phyloP scores from a whole-genome alignment of 2,888 invertebrate species.

The Ferrisia virgata region DNA sequence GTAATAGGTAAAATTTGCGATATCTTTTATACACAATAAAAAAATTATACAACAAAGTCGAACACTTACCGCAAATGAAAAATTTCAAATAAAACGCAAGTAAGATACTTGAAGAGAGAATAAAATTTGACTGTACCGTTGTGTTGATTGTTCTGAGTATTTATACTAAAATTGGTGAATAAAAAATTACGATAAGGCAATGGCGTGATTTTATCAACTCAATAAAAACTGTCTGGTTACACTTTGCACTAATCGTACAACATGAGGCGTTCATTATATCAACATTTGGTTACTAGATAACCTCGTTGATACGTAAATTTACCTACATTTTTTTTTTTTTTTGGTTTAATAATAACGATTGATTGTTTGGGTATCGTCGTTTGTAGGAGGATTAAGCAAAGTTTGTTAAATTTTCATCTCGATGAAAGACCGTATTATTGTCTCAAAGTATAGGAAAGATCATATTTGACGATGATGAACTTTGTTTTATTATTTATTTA shows the following conservation, averaged over 20 bases:
- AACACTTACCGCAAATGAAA: not conserved
- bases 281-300: not conserved
- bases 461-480: not conserved
- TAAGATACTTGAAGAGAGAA: not conserved
- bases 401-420: too few relatives aligned
- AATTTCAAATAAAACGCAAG: not conserved
- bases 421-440: too few relatives aligned
- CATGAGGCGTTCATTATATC: not conserved
- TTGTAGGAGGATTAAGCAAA: not conserved
- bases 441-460: not conserved
- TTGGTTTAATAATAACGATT: not conserved
- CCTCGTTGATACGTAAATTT: not conserved
- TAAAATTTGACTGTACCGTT: not conserved
- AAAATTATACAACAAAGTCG: not conserved
- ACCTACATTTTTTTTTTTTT: too few relatives aligned
- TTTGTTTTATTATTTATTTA: not conserved
- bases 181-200: not conserved
- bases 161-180: not conserved
- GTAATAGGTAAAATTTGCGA: not conserved
- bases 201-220: not conserved
- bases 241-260: not conserved
- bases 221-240: conserved; percentile 10
- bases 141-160: not conserved
- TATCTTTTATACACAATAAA: too few relatives aligned
- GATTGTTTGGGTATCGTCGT: not conserved